Evolutionary conservation across 2,113 vertebrate species (phyloP).

Genomic region (Microcebus lehilahytsara): DNA sequence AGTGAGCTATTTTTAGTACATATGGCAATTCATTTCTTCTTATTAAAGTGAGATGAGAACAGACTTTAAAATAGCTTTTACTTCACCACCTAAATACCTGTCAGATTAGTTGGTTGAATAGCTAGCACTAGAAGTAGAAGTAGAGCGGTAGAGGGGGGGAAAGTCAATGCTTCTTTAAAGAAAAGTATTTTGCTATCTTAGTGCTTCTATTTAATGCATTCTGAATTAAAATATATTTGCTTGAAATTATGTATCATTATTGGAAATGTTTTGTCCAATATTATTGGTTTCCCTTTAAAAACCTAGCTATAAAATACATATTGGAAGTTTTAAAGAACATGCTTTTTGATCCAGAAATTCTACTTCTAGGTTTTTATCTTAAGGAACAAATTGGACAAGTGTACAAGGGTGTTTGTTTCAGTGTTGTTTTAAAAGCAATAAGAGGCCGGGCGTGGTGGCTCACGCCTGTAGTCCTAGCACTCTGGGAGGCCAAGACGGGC

Average conservation of each 20-base stretch:
- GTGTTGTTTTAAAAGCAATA: slow-evolving; percentile 44
- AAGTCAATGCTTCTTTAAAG: slow-evolving; percentile 5
- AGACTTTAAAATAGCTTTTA: slow-evolving; percentile 83
- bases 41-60: slow-evolving; percentile 81
- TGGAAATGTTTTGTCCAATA: slow-evolving; percentile 11
- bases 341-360: slow-evolving; percentile 41
- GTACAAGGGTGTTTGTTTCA: not conserved
- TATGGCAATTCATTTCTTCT: slow-evolving; percentile 77
- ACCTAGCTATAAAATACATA: slow-evolving; percentile 6
- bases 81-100: slow-evolving; percentile 72
- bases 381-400: slow-evolving; percentile 11
- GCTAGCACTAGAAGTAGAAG: slow-evolving; percentile 38
- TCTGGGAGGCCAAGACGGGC: too few relatives aligned
- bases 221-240: slow-evolving; percentile 15
- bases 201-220: not conserved
- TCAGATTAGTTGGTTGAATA: slow-evolving; percentile 52
- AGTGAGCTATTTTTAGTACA: slow-evolving; percentile 81
- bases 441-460: not conserved
- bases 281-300: slow-evolving; percentile 37
- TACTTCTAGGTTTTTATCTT: slow-evolving; percentile 40
- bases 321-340: slow-evolving; percentile 28
- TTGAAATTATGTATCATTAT: slow-evolving; percentile 3
- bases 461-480: too few relatives aligned
- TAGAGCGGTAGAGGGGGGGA: slow-evolving; percentile 55
- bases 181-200: slow-evolving; percentile 35